Evolutionary conservation across 2,888 invertebrate genomes (phyloP), one percentile per base, ranked within the genome.

Genomic region (Amiota mariae): DNA sequence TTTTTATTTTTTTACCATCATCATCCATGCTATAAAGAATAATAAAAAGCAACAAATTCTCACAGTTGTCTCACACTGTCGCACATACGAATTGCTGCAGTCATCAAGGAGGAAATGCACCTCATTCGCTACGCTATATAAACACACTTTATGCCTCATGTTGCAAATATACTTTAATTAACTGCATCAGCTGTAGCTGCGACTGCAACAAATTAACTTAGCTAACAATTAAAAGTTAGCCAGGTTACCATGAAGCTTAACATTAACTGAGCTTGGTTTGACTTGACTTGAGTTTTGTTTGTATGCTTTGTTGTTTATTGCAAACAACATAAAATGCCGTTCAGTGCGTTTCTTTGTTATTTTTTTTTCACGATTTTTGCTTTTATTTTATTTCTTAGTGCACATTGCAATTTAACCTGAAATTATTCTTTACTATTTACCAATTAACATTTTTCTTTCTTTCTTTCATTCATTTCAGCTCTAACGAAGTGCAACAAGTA

Each of bases 361-460:
- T 59, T 59, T 59, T 36, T 2, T 57, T 57, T 57, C 15, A 8
- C n/a, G n/a, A 6, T 4, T 51, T 12, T 51, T 51, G 1, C 4
- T 51, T 51, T 13, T 51, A n/a, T 51, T 12, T 51, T 6, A n/a
- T n/a, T 54, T 54, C 15, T 59, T 59, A 20, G 0, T 8, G 18
- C 24, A 20, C 24, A 2, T 59, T 59, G 59, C 36, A 36, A 36
- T 36, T 36, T 36, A 36, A 36, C 36, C 36, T 36, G 36, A 36
- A 36, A 36, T 36, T 36, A 36, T 36, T 36, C 80, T 73, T 12
- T 75, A 76, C 82, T 81, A 84, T 76, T 76, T 75, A 73, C 71
- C 78, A 80, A 83, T 83, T 85, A 82, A 80, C 81, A 82, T 81
- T 83, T 77, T 72, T 70, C 75, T 67, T 49, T n/a, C 36, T 11